Conservation (phyloP, 2,113 vertebrate species). For the Ptilonorhynchus violaceus region DNA sequence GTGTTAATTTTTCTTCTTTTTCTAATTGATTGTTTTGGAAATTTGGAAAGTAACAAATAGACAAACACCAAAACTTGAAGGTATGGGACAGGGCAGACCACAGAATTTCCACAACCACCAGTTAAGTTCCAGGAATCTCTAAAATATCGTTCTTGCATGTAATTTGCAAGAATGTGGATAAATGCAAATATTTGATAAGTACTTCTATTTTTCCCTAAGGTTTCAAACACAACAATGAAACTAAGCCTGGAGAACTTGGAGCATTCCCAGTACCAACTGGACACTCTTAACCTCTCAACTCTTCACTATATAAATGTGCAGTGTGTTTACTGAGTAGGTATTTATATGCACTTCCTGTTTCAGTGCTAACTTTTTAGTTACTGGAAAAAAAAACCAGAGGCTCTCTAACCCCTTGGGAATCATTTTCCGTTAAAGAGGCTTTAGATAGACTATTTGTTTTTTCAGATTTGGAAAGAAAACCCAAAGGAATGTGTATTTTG, state of each 20-base stretch:
- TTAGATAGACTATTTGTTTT: constrained; percentile 63
- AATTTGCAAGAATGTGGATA: constrained; percentile 32
- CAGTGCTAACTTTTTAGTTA: constrained; percentile 61
- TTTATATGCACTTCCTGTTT: constrained; percentile 70
- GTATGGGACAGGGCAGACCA: neutral
- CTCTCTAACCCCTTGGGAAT: constrained; percentile 62
- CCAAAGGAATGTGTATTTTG: constrained; percentile 51
- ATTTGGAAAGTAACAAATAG: neutral
- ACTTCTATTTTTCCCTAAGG: constrained; percentile 59
- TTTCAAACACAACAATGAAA: constrained; percentile 32
- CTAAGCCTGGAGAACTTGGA: constrained; percentile 40
- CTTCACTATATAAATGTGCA: constrained; percentile 49
- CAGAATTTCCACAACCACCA: neutral
- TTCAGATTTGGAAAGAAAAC: constrained; percentile 55
- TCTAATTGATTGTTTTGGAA: neutral
- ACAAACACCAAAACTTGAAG: neutral
- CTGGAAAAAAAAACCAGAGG: constrained; percentile 63
- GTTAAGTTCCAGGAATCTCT: neutral
- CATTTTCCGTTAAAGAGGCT: constrained; percentile 65
- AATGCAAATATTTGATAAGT: constrained; percentile 64
- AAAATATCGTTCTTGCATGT: neutral
- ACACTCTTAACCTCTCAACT: constrained; percentile 63
- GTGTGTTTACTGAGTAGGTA: constrained; percentile 57
- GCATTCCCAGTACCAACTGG: constrained; percentile 64
- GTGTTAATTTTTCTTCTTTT: neutral